Evolutionary conservation across 2,797 vertebrate genomes (phyloP), one percentile per base, ranked within the genome.

Genomic region (Allobates femoralis): DNA sequence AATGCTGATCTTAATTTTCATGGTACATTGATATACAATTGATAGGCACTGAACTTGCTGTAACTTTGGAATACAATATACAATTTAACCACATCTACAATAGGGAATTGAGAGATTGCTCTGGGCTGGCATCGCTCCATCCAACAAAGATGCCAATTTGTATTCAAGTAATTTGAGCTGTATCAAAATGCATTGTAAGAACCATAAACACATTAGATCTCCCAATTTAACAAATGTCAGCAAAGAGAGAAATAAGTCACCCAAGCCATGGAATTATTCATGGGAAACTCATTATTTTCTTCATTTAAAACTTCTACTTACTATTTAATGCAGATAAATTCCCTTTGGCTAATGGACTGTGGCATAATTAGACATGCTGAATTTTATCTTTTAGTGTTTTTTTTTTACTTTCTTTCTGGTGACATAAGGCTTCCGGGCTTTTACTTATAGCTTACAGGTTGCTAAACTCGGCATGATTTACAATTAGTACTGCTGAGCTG

Each of bases 261-360:
- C 75, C 56, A 18, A 66, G 56, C 66, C 66, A 84, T 79, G 55
- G 34, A 79, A 84, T 87, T 87, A 84, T 84, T 87, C 82, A 84
- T 80, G 56, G 82, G 56, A 71, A 87, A 67, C 86, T 87, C 81
- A 87, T 87, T 87, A 84, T 87, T 79, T 84, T 87, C 81, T 84
- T 87, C 75, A 87, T 87, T 83, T 83, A 79, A 87, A 87, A 67
- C 75, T 80, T 79, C 74, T 87, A 28, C 64, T 83, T 83, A 83
- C 86, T 66, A 87, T 87, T 87, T 87, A 87, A 79, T 87, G 81
- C 56, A 84, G 81, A 84, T 83, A 87, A 84, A 87, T 80, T n/a
- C 86, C 86, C 76, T 53, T 74, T 84, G 46, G 86, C 86, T 87
- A 87, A 84, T 87, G 86, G 81, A 75, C 82, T 84, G 51, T 87